Base-by-base conservation (phyloP, 1,140 invertebrate genomes). In the Drosophila seguyi region DNA sequence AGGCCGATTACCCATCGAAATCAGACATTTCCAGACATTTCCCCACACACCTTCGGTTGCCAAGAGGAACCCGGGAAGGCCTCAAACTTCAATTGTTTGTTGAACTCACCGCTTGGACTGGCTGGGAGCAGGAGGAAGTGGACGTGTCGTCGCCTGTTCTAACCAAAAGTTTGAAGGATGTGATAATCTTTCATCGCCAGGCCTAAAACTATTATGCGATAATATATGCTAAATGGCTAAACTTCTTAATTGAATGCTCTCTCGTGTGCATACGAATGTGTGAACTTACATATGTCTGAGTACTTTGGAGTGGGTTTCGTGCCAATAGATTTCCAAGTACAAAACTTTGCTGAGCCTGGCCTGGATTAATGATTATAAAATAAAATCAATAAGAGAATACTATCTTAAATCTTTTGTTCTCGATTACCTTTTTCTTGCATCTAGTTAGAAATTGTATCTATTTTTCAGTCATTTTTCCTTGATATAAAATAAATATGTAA, bases 1-100 rank as follows among this genome's bases (percentile, higher is more conserved):
- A 92, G 20, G 61, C 79, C 3, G 53, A 71, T 34, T 38, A 69
- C n/a, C 62, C 67, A 53, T 34, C 53, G 7, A 14, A 14, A 34
- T 92, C 63, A 92, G 2, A 22, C 13, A 36, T 41, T 25, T 47
- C 34, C 6, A 29, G 11, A 10, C 53, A 78, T 1, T 83, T 91
- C 29, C 92, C 92, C 1, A 50, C 80, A 50, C 87, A 94, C 52
- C 84, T 95, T 2, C 61, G 94, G 0, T 62, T 95, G 18, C 95
- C 95, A 6, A 94, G 92, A 25, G 95, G 95, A 1, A 82, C 85
- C 16, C 16, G 16, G 4, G 42, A 67, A 14, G 84, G 84, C 2
- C 55, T 87, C 1, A 48, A 50, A 22, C 60, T 86, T 8, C 75
- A 85, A 59, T 45, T 86, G 13, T 31, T 68, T 16, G 71, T 83